Percentiles rank a stretch among this genome's conserved stretches.
Evolutionary conservation across 2,113 vertebrate genomes (phyloP).

Genomic region (Marcusenius ussheri): DNA sequence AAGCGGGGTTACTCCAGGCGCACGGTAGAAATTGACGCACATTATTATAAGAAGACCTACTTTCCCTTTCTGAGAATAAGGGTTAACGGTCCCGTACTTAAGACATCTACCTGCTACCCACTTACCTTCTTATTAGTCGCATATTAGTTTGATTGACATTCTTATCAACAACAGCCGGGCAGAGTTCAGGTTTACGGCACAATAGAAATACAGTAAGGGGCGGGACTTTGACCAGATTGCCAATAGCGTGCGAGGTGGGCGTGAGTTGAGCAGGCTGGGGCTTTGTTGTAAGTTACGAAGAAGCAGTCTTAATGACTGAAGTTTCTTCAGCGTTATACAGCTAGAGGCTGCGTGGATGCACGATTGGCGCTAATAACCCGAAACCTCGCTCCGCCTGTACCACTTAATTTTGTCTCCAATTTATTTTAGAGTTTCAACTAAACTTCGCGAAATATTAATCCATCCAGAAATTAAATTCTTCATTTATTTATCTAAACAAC

Average conservation of each 20-base stretch:
- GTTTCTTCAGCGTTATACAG: conserved; percentile 57
- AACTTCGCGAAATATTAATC: background rate
- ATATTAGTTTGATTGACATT: conserved; percentile 39
- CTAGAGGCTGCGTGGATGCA: conserved; percentile 43
- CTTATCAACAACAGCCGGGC: conserved; percentile 19
- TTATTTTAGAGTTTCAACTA: background rate
- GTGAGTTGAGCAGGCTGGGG: conserved; percentile 53
- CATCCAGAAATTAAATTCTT: background rate
- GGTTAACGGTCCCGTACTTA: conserved; percentile 28
- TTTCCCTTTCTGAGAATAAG: conserved; percentile 44
- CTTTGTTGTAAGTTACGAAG: conserved; percentile 59
- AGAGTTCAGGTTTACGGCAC: conserved; percentile 26
- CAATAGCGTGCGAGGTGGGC: conserved; percentile 56
- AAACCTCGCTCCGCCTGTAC: background rate
- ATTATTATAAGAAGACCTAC: conserved; percentile 50
- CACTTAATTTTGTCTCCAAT: background rate
- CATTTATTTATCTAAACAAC: background rate
- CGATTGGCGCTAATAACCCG: background rate
- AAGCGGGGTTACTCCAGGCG: background rate
- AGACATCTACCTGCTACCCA: conserved; percentile 41
- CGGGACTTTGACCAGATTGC: conserved; percentile 32
- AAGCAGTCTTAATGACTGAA: conserved; percentile 54
- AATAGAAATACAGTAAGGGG: conserved; percentile 32
- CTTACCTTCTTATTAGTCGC: background rate
- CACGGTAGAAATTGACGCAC: conserved; percentile 3